These are phyloP conservation scores for Bombus confusus DNA, from an alignment of 1,140 invertebrate genomes.

Conservation along the genomic window DNA sequence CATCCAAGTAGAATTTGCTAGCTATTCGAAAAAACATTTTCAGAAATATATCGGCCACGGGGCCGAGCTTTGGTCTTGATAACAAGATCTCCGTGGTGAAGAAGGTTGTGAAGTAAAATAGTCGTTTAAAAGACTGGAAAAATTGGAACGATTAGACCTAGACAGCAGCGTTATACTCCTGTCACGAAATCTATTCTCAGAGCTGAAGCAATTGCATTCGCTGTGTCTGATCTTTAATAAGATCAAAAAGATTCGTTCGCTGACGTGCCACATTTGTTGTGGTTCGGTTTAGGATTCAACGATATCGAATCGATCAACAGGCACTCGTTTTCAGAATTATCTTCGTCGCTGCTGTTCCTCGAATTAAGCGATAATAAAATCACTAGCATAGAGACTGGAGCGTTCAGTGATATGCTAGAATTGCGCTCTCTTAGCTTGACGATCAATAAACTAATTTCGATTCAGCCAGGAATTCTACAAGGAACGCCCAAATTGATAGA, in stretches of 20 bases:
- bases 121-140: conserved; percentile 57
- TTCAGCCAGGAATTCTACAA: conserved; percentile 15
- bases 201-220: conserved; percentile 33
- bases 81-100: conserved; percentile 55
- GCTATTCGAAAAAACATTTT: conserved; percentile 46
- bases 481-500: conserved; percentile 41
- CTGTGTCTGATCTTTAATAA: conserved; percentile 49
- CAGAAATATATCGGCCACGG: conserved; percentile 39
- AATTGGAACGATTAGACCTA: conserved; percentile 39
- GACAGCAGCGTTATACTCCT: conserved; percentile 50
- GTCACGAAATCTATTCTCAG: conserved; percentile 48
- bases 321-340: conserved; percentile 29
- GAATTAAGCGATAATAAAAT: conserved; percentile 60
- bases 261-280: conserved; percentile 33
- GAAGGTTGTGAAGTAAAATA: neutral
- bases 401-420: conserved; percentile 34
- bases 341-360: conserved; percentile 26
- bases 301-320: conserved; percentile 28
- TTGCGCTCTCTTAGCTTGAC: conserved; percentile 44
- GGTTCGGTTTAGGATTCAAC: conserved; percentile 51
- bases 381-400: neutral
- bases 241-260: conserved; percentile 53
- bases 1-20: conserved; percentile 10
- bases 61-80: conserved; percentile 28
- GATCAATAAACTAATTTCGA: conserved; percentile 27